These are phyloP conservation scores for Eristalis tenax DNA, from an alignment of 2,888 invertebrate species.

Conservation along the genomic window DNA sequence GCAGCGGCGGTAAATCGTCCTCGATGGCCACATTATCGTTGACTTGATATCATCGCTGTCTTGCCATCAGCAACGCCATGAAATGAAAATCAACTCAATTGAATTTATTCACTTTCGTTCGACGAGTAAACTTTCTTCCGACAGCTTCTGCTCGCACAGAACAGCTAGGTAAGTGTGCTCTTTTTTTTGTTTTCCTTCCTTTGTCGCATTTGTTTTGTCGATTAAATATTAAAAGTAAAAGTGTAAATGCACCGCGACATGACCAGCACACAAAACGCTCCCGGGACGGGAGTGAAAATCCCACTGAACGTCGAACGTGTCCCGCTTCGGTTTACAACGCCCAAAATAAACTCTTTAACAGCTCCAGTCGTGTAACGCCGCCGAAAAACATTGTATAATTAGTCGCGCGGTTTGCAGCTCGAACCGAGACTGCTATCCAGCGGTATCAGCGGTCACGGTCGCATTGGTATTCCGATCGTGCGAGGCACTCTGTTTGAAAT, in stretches of 20 bases:
- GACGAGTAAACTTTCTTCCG: conserved; percentile 55
- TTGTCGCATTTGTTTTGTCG: conserved; percentile 16
- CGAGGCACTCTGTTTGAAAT: conserved; percentile 41
- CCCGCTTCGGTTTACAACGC: conserved; percentile 32
- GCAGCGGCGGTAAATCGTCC: neutral
- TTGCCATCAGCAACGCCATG: conserved; percentile 50
- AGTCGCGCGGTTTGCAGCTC: conserved; percentile 22
- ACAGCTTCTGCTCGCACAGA: conserved; percentile 23
- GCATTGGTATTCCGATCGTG: conserved; percentile 54
- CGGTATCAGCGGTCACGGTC: conserved; percentile 28
- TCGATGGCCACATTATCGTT: neutral
- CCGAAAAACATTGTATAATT: conserved; percentile 60
- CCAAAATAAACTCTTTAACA: conserved; percentile 31
- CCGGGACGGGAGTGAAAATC: conserved; percentile 54
- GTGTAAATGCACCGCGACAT: conserved; percentile 65
- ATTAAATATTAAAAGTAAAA: conserved; percentile 69
- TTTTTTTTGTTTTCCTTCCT: neutral
- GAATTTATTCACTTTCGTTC: conserved; percentile 69
- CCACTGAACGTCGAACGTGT: conserved; percentile 60
- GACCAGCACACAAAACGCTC: conserved; percentile 54
- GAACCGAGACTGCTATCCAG: conserved; percentile 7
- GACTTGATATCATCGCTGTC: conserved; percentile 7
- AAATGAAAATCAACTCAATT: conserved; percentile 62
- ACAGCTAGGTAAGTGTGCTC: conserved; percentile 11
- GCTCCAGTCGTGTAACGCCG: conserved; percentile 22